A percentile compares a stretch with the other conserved stretches of the same genome.
These are phyloP conservation scores for Echinops telfairi DNA, from an alignment of 2,113 vertebrate genomes.

Conservation along the genomic window DNA sequence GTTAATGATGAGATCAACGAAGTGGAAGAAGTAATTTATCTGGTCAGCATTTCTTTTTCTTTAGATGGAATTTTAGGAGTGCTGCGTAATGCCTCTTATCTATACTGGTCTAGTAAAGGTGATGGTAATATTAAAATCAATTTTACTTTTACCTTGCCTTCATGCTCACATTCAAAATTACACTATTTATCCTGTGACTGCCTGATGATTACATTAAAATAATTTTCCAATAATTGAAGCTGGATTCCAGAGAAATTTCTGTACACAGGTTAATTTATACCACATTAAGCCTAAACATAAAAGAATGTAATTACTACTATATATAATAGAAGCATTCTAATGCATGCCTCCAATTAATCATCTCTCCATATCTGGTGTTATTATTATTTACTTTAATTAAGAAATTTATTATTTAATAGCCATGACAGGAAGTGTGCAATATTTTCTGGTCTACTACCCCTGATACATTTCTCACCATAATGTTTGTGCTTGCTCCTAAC, in stretches of 20 bases:
- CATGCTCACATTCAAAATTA: slow-evolving; percentile 9
- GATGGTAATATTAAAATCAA: not conserved
- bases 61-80: not conserved
- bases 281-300: not conserved
- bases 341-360: not conserved
- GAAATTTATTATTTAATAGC: not conserved
- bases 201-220: not conserved
- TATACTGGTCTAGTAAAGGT: not conserved
- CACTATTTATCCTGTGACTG: not conserved
- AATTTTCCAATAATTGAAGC: not conserved
- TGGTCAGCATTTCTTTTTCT: slow-evolving; percentile 10
- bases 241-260: slow-evolving; percentile 20
- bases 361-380: not conserved
- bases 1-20: not conserved
- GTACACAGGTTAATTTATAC: not conserved
- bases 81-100: not conserved
- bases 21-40: not conserved
- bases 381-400: not conserved
- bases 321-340: not conserved
- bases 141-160: not conserved
- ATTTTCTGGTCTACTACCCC: not conserved
- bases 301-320: not conserved
- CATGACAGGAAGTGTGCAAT: not conserved
- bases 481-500: not conserved
- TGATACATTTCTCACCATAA: not conserved